Percentiles rank a stretch among this genome's conserved stretches.
Conservation (phyloP, 2,797 vertebrate genomes). For the Propithecus perrieri region DNA sequence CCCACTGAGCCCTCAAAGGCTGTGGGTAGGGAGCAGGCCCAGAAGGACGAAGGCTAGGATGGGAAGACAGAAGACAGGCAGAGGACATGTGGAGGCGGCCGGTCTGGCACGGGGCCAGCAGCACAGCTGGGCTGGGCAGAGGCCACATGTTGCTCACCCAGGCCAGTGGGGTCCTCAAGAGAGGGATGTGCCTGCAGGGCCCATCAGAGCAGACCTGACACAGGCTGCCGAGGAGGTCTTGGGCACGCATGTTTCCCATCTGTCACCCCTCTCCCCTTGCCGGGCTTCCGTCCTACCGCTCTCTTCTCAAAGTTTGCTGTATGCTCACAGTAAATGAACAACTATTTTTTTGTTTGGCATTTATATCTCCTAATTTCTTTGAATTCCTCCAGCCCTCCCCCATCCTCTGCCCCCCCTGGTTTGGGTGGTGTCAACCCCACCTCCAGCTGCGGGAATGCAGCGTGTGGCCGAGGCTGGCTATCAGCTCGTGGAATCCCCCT, state of each 20-base stretch:
- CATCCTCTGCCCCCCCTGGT: rapidly evolving
- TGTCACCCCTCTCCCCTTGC: neutral
- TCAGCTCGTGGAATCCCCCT: neutral
- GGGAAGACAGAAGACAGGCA: neutral
- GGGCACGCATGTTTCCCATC: neutral
- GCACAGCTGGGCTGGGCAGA: neutral
- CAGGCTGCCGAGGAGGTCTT: neutral
- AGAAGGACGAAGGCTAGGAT: neutral
- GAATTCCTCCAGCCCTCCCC: neutral
- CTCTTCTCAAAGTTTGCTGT: neutral
- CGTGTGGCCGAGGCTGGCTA: neutral
- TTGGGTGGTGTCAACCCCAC: neutral
- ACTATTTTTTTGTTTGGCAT: neutral
- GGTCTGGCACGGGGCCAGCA: too few species aligned
- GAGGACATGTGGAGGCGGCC: neutral
- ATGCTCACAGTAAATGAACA: neutral
- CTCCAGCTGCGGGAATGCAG: neutral
- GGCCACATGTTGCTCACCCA: neutral
- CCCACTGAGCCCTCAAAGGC: too few species aligned
- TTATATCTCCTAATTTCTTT: neutral
- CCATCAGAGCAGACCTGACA: neutral
- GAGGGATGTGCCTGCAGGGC: neutral
- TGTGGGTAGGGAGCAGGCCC: neutral
- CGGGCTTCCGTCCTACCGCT: neutral
- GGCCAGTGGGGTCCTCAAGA: neutral